phyloP scores from a whole-genome alignment of 2,888 invertebrate genomes.

The Rhimphoctona megacephalus region DNA sequence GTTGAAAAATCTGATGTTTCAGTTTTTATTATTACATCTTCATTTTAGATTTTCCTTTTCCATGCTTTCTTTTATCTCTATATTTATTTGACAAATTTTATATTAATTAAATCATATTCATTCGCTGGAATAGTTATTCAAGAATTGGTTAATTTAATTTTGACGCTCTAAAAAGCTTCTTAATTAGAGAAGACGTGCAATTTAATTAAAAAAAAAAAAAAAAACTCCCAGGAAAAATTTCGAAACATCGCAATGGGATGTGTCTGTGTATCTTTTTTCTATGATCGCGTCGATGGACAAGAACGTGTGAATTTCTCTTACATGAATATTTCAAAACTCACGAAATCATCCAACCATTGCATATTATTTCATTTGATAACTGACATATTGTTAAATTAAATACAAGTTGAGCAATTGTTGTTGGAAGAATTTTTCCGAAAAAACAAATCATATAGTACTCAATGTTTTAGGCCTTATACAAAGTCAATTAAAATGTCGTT shows the following conservation, averaged over 20 bases:
- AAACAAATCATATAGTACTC: not conserved
- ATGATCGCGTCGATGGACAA: slow-evolving; percentile 6
- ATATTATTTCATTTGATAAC: slow-evolving; percentile 33
- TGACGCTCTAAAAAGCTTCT: not conserved
- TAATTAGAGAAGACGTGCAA: not conserved
- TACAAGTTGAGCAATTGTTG: slow-evolving; percentile 9
- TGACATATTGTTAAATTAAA: not conserved
- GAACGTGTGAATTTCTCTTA: slow-evolving; percentile 44
- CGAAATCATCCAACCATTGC: slow-evolving; percentile 30
- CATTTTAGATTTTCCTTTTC: not conserved
- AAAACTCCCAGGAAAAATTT: slow-evolving; percentile 1
- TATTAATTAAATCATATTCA: too few relatives aligned
- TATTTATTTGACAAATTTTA: too few relatives aligned
- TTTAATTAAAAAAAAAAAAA: not conserved
- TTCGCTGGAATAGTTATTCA: not conserved
- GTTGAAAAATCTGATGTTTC: not conserved
- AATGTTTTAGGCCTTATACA: not conserved
- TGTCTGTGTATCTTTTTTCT: not conserved
- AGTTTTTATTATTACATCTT: not conserved
- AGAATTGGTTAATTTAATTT: not conserved
- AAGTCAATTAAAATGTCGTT: not conserved
- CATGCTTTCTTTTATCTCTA: too few relatives aligned
- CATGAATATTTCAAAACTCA: slow-evolving; percentile 37
- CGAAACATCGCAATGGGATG: slow-evolving; percentile 8
- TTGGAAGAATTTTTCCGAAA: not conserved